phyloP scores from a whole-genome alignment of 2,888 invertebrate genomes.

The Chrysotoxum bicinctum region DNA sequence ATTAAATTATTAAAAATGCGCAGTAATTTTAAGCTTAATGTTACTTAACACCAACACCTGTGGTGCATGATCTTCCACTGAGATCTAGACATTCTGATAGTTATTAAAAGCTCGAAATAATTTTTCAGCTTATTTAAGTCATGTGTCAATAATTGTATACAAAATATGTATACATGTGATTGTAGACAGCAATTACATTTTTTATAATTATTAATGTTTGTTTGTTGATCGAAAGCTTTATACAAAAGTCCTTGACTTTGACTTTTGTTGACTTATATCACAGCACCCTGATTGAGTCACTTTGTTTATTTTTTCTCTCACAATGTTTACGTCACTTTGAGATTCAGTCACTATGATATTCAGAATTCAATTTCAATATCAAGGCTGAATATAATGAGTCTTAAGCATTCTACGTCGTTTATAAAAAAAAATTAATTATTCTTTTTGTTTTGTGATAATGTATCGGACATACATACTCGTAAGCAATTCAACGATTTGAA shows the following conservation, averaged over 20 bases:
- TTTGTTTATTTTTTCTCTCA: conserved; percentile 10
- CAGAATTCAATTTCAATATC: conserved; percentile 79
- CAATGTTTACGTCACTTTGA: conserved; percentile 27
- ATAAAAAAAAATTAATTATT: conserved; percentile 6
- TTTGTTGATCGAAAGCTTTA: conserved; percentile 47
- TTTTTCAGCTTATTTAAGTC: conserved; percentile 21
- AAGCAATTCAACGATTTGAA: not conserved
- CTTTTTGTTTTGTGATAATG: not conserved
- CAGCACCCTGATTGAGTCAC: conserved; percentile 51
- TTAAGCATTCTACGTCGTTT: conserved; percentile 54
- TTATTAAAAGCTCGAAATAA: conserved; percentile 11
- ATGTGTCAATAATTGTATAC: not conserved
- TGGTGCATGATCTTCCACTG: conserved; percentile 22
- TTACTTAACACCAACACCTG: conserved; percentile 42
- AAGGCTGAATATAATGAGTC: conserved; percentile 75
- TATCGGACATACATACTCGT: too few relatives aligned
- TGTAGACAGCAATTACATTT: not conserved
- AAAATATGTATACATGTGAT: not conserved
- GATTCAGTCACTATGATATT: conserved; percentile 43
- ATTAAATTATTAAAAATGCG: conserved; percentile 22
- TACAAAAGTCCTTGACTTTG: conserved; percentile 81
- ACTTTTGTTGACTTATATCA: conserved; percentile 81
- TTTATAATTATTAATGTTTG: conserved; percentile 14
- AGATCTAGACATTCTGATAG: not conserved
- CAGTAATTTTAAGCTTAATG: conserved; percentile 18